Evolutionary conservation across 1,140 invertebrate species (phyloP), one percentile per base, ranked within the genome.

Genomic region (Polypedilum vanderplanki): DNA sequence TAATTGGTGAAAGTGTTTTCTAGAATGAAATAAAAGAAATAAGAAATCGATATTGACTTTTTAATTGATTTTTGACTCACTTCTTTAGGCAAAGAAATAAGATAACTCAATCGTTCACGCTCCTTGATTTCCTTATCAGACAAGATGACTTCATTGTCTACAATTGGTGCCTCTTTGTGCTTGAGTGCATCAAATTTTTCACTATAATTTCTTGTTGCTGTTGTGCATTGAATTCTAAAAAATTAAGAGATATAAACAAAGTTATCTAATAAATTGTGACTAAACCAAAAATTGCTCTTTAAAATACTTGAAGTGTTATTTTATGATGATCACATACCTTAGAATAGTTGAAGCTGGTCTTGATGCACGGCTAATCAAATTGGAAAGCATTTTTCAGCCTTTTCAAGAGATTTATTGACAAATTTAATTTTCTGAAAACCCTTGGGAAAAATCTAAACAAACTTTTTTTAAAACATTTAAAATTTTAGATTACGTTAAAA

Each of bases 1-100:
- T 84, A 7, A 90, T 84, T 24, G 86, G 83, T 5, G 83, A 80
- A 0, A 89, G 79, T 78, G 88, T 84, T 67, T 86, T 86, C 84
- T 88, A 79, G 40, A 86, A 85, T 74, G 41, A 67, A 75, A 8
- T 17, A 2, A 24, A 4, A 65, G 8, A 74, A 65, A 73, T 33
- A 64, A 41, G 17, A 74, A 10, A 24, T 73, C 41, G 40, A 33
- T 70, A 0, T 24, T 46, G 75, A 18, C 24, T 24, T 75, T 22
- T 41, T 33, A 20, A 40, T 73, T n/a, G 9, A 64, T 75, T n/a
- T 74, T 74, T 5, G 73, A 79, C 77, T 77, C 80, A 87, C 83
- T 80, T 85, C 81, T 10, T 76, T 80, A 67, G 87, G 85, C 4
- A 88, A 86, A 40, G 83, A 82, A 77, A 89, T 88, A 75, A 83